A percentile compares a stretch with the other conserved stretches of the same genome.
These are phyloP conservation scores for Agrochola litura DNA, from an alignment of 2,888 invertebrate genomes.

Conservation along the genomic window DNA sequence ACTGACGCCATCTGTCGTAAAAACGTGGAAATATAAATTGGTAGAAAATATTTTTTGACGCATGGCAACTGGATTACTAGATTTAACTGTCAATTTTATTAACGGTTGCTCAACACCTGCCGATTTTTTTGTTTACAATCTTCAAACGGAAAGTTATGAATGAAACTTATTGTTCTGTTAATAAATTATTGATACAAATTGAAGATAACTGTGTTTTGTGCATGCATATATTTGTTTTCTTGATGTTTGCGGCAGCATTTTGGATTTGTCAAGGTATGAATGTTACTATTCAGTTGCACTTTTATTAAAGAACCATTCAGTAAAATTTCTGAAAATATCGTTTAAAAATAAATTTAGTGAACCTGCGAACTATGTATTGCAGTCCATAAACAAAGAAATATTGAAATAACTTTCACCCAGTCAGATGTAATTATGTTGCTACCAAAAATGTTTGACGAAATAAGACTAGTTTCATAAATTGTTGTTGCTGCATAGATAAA, in stretches of 20 bases:
- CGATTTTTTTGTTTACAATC: slow-evolving; percentile 80
- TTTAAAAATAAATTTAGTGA: not conserved
- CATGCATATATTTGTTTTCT: slow-evolving; percentile 17
- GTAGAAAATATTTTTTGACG: slow-evolving; percentile 49
- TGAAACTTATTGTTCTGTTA: slow-evolving; percentile 70
- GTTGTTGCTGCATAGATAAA: not conserved
- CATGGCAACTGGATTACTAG: slow-evolving; percentile 60
- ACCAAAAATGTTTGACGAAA: not conserved
- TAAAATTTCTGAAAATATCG: not conserved
- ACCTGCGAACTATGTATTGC: not conserved
- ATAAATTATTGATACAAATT: slow-evolving; percentile 21
- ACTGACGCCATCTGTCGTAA: slow-evolving; percentile 21
- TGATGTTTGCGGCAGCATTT: slow-evolving; percentile 34
- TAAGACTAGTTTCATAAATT: not conserved
- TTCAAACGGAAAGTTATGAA: slow-evolving; percentile 77
- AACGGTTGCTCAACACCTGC: slow-evolving; percentile 85
- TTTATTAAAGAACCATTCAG: not conserved
- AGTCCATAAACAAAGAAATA: not conserved
- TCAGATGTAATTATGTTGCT: not conserved
- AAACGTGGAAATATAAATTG: slow-evolving; percentile 14
- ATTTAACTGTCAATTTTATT: slow-evolving; percentile 71
- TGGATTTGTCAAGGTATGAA: slow-evolving; percentile 50
- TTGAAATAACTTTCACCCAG: not conserved
- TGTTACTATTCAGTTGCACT: not conserved
- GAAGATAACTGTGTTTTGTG: slow-evolving; percentile 17